Conservation (phyloP, 2,797 vertebrate genomes). For the Gymnoscopelus microlampas region DNA sequence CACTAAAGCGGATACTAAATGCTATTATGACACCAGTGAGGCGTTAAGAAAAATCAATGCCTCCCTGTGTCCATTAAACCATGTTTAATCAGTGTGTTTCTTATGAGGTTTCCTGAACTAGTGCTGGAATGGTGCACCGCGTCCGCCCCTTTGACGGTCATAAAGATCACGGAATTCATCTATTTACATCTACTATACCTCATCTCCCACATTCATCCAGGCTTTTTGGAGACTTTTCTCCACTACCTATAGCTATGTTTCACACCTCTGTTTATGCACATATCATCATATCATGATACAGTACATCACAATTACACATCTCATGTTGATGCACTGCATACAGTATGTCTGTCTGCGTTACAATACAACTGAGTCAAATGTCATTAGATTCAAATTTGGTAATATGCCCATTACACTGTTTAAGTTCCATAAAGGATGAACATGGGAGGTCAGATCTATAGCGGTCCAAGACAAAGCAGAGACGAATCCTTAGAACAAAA, state of each 20-base stretch:
- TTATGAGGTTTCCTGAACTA: conserved; percentile 27
- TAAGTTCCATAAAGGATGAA: background rate
- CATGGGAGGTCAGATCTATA: background rate
- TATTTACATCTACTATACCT: background rate
- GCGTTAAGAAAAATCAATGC: conserved; percentile 52
- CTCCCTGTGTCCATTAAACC: conserved; percentile 17
- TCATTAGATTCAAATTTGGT: background rate
- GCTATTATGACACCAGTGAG: conserved; percentile 38
- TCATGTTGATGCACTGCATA: background rate
- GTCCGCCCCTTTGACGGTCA: background rate
- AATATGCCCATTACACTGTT: background rate
- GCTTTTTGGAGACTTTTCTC: background rate
- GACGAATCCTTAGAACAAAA: conserved; percentile 5
- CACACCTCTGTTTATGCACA: background rate
- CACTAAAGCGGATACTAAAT: conserved; percentile 37
- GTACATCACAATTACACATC: no score
- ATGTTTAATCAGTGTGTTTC: conserved; percentile 31
- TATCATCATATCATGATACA: no score
- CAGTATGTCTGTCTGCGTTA: no score
- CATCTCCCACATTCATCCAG: background rate
- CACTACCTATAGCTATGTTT: background rate
- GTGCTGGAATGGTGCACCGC: conserved; percentile 1
- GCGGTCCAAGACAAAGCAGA: conserved; percentile 22
- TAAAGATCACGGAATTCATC: background rate
- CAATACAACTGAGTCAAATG: no score